These are phyloP conservation scores for Pseudopleuronectes americanus DNA, from an alignment of 2,797 vertebrate species.

Conservation along the genomic window DNA sequence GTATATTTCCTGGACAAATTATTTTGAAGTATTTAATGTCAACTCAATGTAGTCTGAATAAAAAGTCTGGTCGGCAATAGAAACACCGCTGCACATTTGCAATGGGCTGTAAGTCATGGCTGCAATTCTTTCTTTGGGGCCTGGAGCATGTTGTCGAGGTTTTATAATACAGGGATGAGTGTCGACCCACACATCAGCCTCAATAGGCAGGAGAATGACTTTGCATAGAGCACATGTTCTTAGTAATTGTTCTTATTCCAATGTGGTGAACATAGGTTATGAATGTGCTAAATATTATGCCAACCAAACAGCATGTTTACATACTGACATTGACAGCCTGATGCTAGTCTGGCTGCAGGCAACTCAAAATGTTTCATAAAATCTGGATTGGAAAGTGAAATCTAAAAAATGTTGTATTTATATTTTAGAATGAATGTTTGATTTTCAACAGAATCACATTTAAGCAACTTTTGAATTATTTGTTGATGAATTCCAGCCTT, in stretches of 20 bases:
- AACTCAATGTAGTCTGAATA: not conserved
- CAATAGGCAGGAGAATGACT: no score
- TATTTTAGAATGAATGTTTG: not conserved
- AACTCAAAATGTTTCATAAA: no score
- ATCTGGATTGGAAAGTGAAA: not conserved
- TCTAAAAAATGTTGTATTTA: not conserved
- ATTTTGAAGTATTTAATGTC: not conserved
- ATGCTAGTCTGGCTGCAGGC: no score
- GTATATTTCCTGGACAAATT: not conserved
- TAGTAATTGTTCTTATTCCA: no score
- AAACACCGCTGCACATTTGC: not conserved
- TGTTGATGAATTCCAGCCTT: slow-evolving; percentile 9
- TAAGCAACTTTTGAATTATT: not conserved
- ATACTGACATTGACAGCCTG: not conserved
- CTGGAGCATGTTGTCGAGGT: not conserved
- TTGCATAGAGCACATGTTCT: no score
- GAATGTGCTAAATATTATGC: no score
- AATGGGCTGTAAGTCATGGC: not conserved
- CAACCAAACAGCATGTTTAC: not conserved
- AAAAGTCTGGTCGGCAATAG: not conserved
- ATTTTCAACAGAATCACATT: not conserved
- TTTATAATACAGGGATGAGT: not conserved
- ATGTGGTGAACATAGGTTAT: no score
- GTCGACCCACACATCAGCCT: no score
- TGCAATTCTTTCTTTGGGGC: not conserved